Base-by-base conservation (phyloP, 2,113 vertebrate species). In the Pseudopodoces humilis region DNA sequence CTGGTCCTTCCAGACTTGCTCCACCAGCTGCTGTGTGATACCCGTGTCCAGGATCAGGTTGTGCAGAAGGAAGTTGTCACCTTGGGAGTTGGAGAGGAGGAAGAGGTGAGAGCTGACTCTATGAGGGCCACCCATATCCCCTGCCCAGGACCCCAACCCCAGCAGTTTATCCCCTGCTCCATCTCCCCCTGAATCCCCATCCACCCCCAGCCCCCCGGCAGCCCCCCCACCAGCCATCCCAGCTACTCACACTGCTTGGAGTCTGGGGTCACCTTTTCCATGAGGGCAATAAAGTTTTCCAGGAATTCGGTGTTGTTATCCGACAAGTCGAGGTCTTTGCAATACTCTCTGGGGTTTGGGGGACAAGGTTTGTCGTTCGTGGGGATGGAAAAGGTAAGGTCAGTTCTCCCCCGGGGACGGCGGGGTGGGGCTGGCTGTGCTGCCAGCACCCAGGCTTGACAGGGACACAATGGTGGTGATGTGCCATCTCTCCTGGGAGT, bases 241-340 rank as follows among this genome's bases (percentile, higher is more conserved):
- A 5, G 74, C 60, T 97, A 98, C 99, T 99, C 97, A 99, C 99
- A 99, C 98, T 99, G 99, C 97, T 99, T 99, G 95, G 99, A 99
- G 97, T 99, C 99, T 19, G 99, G 99, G 28, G 99, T 99, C 98
- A 99, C 99, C 98, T 99, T 99, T 98, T 99, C 99, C 99, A 99
- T 99, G 77, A 99, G 99, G 86, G 99, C 98, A 88, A 99, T 99
- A 97, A 99, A 99, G 98, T 99, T 99, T 88, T 99, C 98, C 97
- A 99, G 98, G 97, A 99, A 99, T 94, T 99, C 99, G 0, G 99
- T 99, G 98, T 99, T 99, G 98, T 99, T 99, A 98, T 98, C 98
- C 74, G 99, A 99, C 95, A 99, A 98, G 97, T 99, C 99, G 97
- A 99, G 98, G 88, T 99, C 99, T 98, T 99, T 99, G 98, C 99